Conservation (phyloP, 2,888 invertebrate genomes). For the Amiota communis region DNA sequence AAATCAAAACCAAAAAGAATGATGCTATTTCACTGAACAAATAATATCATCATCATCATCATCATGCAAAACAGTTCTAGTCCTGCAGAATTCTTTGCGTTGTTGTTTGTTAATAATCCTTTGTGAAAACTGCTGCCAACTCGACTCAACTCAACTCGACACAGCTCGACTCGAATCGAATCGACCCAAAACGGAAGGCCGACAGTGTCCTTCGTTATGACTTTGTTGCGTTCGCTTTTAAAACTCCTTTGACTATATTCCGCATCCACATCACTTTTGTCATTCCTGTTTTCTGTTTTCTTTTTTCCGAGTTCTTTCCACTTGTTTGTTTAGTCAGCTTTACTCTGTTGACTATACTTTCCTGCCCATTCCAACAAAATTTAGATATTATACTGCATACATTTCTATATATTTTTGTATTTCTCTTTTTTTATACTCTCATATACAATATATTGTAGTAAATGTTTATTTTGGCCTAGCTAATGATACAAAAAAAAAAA, state of each 20-base stretch:
- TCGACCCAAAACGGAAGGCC: no score
- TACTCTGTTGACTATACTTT: slow-evolving; percentile 1
- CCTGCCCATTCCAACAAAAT: no score
- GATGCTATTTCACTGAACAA: no score
- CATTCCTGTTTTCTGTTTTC: no score
- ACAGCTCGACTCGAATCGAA: background rate
- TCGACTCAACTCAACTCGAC: background rate
- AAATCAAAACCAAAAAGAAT: no score
- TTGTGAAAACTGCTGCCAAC: slow-evolving; percentile 40
- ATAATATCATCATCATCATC: slow-evolving; percentile 15
- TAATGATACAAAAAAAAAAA: slow-evolving; percentile 61
- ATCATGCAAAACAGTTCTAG: slow-evolving; percentile 50
- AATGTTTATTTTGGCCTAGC: slow-evolving; percentile 39
- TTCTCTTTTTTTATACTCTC: background rate
- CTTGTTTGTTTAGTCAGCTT: background rate
- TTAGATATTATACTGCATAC: no score
- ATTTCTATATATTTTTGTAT: no score
- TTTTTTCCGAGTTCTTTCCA: background rate
- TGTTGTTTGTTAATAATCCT: slow-evolving; percentile 37
- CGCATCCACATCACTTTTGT: no score
- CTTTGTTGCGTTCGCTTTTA: no score
- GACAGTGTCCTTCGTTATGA: no score
- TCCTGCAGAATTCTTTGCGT: slow-evolving; percentile 35
- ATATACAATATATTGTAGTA: slow-evolving; percentile 47
- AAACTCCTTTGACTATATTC: no score